A percentile compares a stretch with the other conserved stretches of the same genome.
Evolutionary conservation across 2,888 invertebrate genomes (phyloP).

Genomic region (Fissipunctia ypsillon): DNA sequence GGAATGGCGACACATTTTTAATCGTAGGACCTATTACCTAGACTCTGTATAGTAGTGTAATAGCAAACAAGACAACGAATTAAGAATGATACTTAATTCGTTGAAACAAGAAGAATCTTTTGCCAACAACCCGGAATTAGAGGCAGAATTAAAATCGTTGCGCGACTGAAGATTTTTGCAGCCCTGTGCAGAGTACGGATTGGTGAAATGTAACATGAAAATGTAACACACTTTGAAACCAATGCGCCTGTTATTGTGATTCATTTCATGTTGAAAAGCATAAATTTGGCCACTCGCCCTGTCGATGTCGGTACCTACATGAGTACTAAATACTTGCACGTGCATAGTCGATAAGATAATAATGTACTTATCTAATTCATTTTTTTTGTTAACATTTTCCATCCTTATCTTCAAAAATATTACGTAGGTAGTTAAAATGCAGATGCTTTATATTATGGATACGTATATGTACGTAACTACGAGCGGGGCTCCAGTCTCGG

Average conservation of each 20-base stretch:
- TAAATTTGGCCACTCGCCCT: too few relatives aligned
- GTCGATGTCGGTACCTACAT: neutral
- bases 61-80: too few relatives aligned
- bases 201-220: neutral
- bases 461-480: too few relatives aligned
- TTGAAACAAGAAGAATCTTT: too few relatives aligned
- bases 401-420: constrained; percentile 7
- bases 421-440: neutral
- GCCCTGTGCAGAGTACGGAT: neutral
- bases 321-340: neutral
- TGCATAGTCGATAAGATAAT: constrained; percentile 31
- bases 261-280: too few relatives aligned
- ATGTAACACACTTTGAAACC: too few relatives aligned
- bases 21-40: neutral
- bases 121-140: neutral
- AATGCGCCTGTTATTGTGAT: too few relatives aligned
- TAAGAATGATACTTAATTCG: too few relatives aligned
- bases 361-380: constrained; percentile 18
- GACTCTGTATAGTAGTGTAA: too few relatives aligned
- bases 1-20: neutral
- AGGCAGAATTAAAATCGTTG: neutral
- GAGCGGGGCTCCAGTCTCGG: too few relatives aligned
- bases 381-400: constrained; percentile 29
- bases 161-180: neutral
- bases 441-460: neutral